Evolutionary conservation across 2,113 vertebrate genomes (phyloP), one percentile per base, ranked within the genome.

Genomic region (Varanus komodoensis): DNA sequence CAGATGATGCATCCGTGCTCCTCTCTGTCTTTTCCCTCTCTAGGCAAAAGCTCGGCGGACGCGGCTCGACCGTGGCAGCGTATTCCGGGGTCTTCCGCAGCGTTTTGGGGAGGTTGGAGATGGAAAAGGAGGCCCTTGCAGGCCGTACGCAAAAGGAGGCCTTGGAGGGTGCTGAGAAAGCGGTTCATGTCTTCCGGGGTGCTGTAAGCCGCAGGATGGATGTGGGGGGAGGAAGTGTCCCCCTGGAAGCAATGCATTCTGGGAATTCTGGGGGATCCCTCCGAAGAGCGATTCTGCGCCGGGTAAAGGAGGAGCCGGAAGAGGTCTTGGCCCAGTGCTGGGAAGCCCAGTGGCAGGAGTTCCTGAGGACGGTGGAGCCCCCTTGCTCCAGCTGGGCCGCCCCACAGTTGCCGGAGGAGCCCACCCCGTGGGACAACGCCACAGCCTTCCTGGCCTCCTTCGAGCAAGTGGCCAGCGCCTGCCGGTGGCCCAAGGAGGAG

Each of bases 291-390:
- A 3, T 5, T 29, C 64, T 69, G 3, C 12, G 1, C 2, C 82
- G 27, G 64, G 82, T 84, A 34, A 84, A 84, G 61, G 25, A 68
- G 38, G 82, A 84, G 27, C 64, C 38, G 1, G 25, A 48, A 32
- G 82, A 84, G 9, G 64, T 25, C 3, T 48, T 69, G 61, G 61
- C 64, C 38, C 64, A 48, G 2, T 4, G 64, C 23, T 84, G 82
- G 82, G 64, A 84, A 32, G 25, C 34, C 64, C 82, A 84, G 25
- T 84, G 82, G 82, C 82, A 84, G 38, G 82, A 84, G 12, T 84
- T 69, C 5, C 14, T 84, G 8, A 68, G 38, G 61, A 69, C 6
- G 0, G 34, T 48, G 12, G 64, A 68, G 64, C 8, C 82, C 11
- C 64, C 64, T 29, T 67, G 48, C 38, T 84, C 61, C 1, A 23